Percentiles rank a stretch among this genome's conserved stretches.
Evolutionary conservation across 2,113 vertebrate species (phyloP).

Genomic region (Talpa occidentalis): DNA sequence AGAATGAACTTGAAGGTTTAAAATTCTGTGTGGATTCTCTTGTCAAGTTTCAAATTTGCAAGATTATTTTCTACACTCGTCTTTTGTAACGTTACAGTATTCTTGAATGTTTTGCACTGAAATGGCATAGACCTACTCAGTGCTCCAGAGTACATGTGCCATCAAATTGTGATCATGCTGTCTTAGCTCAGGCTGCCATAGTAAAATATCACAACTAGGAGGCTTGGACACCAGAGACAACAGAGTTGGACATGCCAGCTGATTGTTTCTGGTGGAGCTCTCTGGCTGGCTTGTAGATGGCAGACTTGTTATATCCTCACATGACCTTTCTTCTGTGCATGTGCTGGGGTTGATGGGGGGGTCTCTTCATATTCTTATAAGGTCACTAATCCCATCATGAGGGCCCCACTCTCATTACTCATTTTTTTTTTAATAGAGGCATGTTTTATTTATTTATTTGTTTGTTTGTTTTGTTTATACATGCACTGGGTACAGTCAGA

Average conservation of each 20-base stretch:
- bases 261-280: not conserved
- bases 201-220: not conserved
- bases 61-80: not conserved
- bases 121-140: not conserved
- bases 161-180: not conserved
- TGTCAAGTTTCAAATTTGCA: constrained; percentile 3
- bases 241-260: not conserved
- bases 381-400: not conserved
- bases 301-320: not conserved
- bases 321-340: not conserved
- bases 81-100: not conserved
- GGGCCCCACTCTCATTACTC: not conserved
- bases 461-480: no score
- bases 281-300: not conserved
- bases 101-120: constrained; percentile 12
- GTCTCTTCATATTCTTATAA: not conserved
- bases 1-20: constrained; percentile 43
- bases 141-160: not conserved
- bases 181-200: not conserved
- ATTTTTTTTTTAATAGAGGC: no score
- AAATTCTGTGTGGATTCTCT: constrained; percentile 27
- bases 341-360: no score
- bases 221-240: not conserved
- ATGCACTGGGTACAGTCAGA: no score
- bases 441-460: no score